Evolutionary conservation across 2,797 vertebrate genomes (phyloP).

Genomic region (Lacerta agilis): DNA sequence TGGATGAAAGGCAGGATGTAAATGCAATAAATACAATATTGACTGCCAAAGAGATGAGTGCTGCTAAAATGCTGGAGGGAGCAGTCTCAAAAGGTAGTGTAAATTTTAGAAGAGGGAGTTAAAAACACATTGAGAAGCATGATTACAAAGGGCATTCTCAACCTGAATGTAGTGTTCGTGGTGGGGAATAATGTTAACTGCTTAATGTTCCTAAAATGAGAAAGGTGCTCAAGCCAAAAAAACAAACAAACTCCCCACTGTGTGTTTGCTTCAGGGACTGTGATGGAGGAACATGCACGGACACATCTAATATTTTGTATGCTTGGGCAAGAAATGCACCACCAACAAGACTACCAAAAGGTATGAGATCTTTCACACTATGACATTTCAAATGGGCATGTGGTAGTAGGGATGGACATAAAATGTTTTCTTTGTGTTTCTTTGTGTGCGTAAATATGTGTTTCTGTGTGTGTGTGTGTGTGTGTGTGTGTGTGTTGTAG

Average conservation of each 20-base stretch:
- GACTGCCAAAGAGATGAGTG: too few relatives aligned
- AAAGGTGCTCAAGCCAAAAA: not conserved
- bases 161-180: not conserved
- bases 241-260: not conserved
- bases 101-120: too few relatives aligned
- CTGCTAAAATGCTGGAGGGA: too few relatives aligned
- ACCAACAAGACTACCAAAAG: slow-evolving; percentile 91
- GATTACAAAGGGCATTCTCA: not conserved
- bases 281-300: slow-evolving; percentile 90
- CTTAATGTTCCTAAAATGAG: not conserved
- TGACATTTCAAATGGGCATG: not conserved
- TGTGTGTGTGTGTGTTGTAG: too few relatives aligned
- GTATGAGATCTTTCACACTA: slow-evolving; percentile 68
- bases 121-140: not conserved
- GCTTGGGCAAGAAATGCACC: slow-evolving; percentile 97
- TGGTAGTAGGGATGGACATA: not conserved
- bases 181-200: not conserved
- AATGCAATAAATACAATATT: too few relatives aligned
- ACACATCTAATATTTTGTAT: slow-evolving; percentile 92
- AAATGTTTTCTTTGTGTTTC: too few relatives aligned
- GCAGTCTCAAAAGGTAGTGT: too few relatives aligned
- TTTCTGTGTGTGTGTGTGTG: accelerated
- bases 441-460: too few relatives aligned
- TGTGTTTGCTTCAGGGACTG: slow-evolving; percentile 86
- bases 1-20: too few relatives aligned